Conservation (phyloP, 92 coral and sea anemone species). For the Actinostola sp. region DNA sequence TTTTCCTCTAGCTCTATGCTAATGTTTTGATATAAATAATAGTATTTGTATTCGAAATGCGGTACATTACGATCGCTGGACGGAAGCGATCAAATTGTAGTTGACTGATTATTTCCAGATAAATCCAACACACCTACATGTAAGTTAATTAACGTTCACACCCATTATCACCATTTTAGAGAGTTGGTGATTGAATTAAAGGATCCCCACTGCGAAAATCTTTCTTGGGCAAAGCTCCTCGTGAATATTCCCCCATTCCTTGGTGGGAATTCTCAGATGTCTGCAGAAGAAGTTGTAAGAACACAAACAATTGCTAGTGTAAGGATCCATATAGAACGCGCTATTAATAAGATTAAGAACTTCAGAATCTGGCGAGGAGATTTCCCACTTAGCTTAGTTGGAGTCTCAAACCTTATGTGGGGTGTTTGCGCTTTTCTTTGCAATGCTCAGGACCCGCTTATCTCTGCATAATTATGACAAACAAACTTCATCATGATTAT, state of each 20-base stretch:
- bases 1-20: too few relatives aligned
- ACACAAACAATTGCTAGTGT: conserved; percentile 53
- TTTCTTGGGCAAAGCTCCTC: too few relatives aligned
- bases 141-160: too few relatives aligned
- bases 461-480: conserved; percentile 13
- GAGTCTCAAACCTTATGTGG: conserved; percentile 55
- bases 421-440: conserved; percentile 50
- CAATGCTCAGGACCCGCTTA: conserved; percentile 41
- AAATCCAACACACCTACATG: too few relatives aligned
- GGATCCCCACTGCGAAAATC: too few relatives aligned
- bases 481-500: background rate
- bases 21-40: too few relatives aligned
- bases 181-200: too few relatives aligned
- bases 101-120: too few relatives aligned
- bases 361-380: conserved; percentile 43
- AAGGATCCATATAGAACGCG: conserved; percentile 45
- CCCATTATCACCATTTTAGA: too few relatives aligned
- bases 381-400: conserved; percentile 23
- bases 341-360: conserved; percentile 51
- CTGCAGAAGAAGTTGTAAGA: conserved; percentile 50
- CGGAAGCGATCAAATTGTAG: too few relatives aligned
- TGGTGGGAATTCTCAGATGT: conserved; percentile 37
- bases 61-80: too few relatives aligned
- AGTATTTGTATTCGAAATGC: too few relatives aligned
- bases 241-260: conserved; percentile 67